Evolutionary conservation across 2,888 invertebrate species (phyloP), one percentile per base, ranked within the genome.

Genomic region (Oithona nana): DNA sequence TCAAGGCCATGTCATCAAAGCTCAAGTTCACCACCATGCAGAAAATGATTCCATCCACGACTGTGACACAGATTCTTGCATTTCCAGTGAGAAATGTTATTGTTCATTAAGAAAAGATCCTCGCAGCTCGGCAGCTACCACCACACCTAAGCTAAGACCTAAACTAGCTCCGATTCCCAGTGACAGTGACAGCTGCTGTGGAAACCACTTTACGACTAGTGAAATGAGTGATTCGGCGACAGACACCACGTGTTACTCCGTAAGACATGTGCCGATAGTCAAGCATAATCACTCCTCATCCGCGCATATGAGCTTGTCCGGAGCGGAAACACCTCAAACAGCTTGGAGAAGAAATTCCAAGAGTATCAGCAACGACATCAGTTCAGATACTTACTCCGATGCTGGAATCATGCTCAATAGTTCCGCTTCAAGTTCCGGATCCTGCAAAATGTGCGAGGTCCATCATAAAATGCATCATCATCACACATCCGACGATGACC

Each of bases 31-130:
- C 2, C 28, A 59, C 11, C 20, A 24, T 20, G 54, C 13, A 31
- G 61, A 55, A 4, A 22, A 20, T 31, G 58, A 64, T 54, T 57
- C 50, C n/a, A 29, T 64, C 69, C 89, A 88, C 69, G 84, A 83
- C 20, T 86, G 85, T 70, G 86, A 86, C 69, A 86, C 88, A 0
- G 88, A 89, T 71, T 87, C 86, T 69, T 90, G 89, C 70, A 80
- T 84, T 0, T 70, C 70, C 57, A 70, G 69, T 64, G 70, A 70
- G 60, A 69, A 70, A 62, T 71, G 71, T 64, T 71, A 71, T 65
- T 71, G 71, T 63, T 70, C 70, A 13, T 65, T 71, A 29, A 67
- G 69, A 11, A 28, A 30, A 13, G 39, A 49, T 63, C 56, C 63
- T 2, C 22, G 39, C 13, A 28, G 22, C 20, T 60, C 28, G 16